A percentile compares a stretch with the other conserved stretches of the same genome.
Evolutionary conservation across 2,888 invertebrate species (phyloP).

Genomic region (Chaetoderma sp.): DNA sequence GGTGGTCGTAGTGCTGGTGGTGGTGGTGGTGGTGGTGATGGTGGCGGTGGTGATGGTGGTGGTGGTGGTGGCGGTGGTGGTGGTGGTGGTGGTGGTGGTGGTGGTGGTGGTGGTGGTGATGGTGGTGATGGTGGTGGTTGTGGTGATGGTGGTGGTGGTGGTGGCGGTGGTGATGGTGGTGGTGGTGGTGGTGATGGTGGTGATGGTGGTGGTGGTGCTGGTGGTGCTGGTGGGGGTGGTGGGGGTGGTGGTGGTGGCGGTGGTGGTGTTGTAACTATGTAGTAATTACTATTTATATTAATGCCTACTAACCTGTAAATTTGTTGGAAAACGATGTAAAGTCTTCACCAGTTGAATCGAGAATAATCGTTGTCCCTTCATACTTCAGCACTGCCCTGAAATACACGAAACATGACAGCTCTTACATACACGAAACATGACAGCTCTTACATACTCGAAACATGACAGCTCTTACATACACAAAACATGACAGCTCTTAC

Average conservation of each 20-base stretch:
- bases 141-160: too few species aligned
- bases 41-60: not conserved
- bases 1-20: too few species aligned
- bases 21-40: slow-evolving; percentile 3
- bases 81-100: not conserved
- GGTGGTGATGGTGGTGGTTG: too few species aligned
- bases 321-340: slow-evolving; percentile 73
- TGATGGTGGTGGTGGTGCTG: not conserved
- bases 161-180: not conserved
- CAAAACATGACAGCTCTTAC: too few species aligned
- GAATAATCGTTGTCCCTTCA: slow-evolving; percentile 78
- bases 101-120: not conserved
- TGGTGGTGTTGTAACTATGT: not conserved
- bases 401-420: too few species aligned
- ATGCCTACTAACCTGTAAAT: not conserved
- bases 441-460: too few species aligned
- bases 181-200: not conserved
- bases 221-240: not conserved
- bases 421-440: too few species aligned
- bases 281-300: not conserved
- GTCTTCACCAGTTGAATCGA: slow-evolving; percentile 78
- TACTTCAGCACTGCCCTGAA: slow-evolving; percentile 83
- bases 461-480: too few species aligned
- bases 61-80: not conserved
- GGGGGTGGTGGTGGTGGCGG: not conserved